Conservation (phyloP, 2,113 vertebrate species). For the Dasyurus viverrinus region DNA sequence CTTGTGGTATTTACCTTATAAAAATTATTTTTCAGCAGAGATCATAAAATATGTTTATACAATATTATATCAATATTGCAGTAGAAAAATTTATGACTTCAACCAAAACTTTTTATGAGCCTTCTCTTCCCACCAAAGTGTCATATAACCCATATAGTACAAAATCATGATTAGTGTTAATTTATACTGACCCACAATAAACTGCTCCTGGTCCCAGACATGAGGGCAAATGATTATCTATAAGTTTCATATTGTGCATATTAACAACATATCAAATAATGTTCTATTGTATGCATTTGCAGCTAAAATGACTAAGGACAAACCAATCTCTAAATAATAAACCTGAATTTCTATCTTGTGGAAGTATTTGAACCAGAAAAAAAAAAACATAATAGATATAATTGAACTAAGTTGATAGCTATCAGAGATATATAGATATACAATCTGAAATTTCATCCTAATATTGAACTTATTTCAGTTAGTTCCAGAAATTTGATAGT, state of each 20-base stretch:
- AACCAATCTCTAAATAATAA: background rate
- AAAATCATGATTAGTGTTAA: conserved; percentile 10
- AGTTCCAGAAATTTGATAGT: background rate
- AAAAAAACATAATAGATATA: background rate
- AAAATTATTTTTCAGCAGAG: background rate
- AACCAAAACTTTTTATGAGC: background rate
- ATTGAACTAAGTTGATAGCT: background rate
- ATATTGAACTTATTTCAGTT: background rate
- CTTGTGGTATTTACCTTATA: conserved; percentile 15
- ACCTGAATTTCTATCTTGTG: background rate
- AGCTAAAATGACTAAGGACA: background rate
- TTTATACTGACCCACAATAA: conserved; percentile 3
- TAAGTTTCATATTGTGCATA: background rate
- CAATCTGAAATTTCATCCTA: background rate
- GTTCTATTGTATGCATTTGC: background rate
- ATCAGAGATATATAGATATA: background rate
- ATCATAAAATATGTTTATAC: conserved; percentile 1
- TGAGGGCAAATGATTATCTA: background rate
- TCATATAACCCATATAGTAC: conserved; percentile 13
- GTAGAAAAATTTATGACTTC: conserved; percentile 21
- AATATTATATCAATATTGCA: background rate
- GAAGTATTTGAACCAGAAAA: background rate
- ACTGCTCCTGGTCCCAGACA: background rate
- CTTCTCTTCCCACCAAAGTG: background rate
- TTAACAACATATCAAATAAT: background rate